phyloP scores from a whole-genome alignment of 2,888 invertebrate species.

The Aelia acuminata region DNA sequence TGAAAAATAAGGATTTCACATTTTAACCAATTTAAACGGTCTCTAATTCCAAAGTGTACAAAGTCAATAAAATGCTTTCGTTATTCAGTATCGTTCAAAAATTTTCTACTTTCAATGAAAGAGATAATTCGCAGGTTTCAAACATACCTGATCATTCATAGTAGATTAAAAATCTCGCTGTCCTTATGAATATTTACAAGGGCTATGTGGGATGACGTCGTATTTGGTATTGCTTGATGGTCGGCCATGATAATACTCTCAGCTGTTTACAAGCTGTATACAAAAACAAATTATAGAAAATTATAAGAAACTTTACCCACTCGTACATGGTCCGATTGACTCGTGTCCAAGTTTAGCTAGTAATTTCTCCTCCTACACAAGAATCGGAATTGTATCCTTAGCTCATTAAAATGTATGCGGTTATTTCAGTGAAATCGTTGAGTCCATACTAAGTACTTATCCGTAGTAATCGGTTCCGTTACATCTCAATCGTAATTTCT shows the following conservation, averaged over 20 bases:
- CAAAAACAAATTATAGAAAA: slow-evolving; percentile 42
- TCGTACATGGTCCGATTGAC: slow-evolving; percentile 3
- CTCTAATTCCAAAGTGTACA: not conserved
- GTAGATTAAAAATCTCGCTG: slow-evolving; percentile 14
- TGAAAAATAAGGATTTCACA: too few relatives aligned
- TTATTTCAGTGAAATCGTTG: not conserved
- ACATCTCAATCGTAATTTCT: not conserved
- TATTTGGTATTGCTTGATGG: slow-evolving; percentile 42
- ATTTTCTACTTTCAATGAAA: not conserved
- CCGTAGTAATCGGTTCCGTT: not conserved
- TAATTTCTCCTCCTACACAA: slow-evolving; percentile 38
- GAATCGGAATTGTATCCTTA: not conserved
- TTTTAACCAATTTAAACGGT: too few relatives aligned
- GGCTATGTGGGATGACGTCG: not conserved
- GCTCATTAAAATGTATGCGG: slow-evolving; percentile 15
- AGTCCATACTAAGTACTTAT: not conserved
- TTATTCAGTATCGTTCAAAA: not conserved
- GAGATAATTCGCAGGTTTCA: not conserved
- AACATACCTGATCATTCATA: not conserved
- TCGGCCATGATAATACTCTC: slow-evolving; percentile 4
- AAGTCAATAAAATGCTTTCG: not conserved
- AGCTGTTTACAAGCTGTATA: not conserved
- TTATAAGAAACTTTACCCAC: slow-evolving; percentile 37
- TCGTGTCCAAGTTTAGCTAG: not conserved
- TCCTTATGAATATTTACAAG: slow-evolving; percentile 40